Evolutionary conservation across 2,888 invertebrate genomes (phyloP).

Genomic region (Xylocampa areola): DNA sequence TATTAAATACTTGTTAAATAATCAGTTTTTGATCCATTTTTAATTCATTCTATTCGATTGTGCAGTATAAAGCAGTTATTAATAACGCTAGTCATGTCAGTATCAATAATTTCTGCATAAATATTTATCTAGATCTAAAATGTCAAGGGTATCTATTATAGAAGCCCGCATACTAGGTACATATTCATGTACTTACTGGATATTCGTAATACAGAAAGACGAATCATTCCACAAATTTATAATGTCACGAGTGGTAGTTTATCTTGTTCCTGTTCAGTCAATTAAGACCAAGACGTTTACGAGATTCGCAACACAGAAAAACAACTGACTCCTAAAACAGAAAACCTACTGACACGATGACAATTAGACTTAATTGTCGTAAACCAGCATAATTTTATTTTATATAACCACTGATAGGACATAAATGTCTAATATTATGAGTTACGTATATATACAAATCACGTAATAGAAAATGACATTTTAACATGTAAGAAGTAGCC

Average conservation of each 20-base stretch:
- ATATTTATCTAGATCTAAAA: slow-evolving; percentile 61
- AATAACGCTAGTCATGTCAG: slow-evolving; percentile 29
- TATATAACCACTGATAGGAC: slow-evolving; percentile 53
- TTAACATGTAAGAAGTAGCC: slow-evolving; percentile 48
- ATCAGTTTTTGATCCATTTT: slow-evolving; percentile 11
- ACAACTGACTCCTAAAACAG: slow-evolving; percentile 11
- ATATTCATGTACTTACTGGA: slow-evolving; percentile 31
- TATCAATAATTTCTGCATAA: slow-evolving; percentile 49
- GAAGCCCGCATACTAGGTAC: slow-evolving; percentile 31
- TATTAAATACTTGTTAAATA: slow-evolving; percentile 10
- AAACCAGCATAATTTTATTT: slow-evolving; percentile 48
- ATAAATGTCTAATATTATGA: slow-evolving; percentile 44
- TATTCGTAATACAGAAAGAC: slow-evolving; percentile 35
- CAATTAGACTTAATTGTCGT: slow-evolving; percentile 46
- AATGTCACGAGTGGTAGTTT: slow-evolving; percentile 38
- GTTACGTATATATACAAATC: slow-evolving; percentile 57
- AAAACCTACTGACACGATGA: slow-evolving; percentile 17
- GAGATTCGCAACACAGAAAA: slow-evolving; percentile 27
- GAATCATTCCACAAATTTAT: slow-evolving; percentile 36
- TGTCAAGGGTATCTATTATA: slow-evolving; percentile 70
- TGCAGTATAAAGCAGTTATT: slow-evolving; percentile 28
- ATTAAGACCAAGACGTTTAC: slow-evolving; percentile 22
- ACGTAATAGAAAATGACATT: slow-evolving; percentile 61
- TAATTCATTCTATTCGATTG: slow-evolving; percentile 30
- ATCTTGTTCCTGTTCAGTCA: slow-evolving; percentile 38